Evolutionary conservation across 2,113 vertebrate genomes (phyloP).

Genomic region (Hiodon tergisus): DNA sequence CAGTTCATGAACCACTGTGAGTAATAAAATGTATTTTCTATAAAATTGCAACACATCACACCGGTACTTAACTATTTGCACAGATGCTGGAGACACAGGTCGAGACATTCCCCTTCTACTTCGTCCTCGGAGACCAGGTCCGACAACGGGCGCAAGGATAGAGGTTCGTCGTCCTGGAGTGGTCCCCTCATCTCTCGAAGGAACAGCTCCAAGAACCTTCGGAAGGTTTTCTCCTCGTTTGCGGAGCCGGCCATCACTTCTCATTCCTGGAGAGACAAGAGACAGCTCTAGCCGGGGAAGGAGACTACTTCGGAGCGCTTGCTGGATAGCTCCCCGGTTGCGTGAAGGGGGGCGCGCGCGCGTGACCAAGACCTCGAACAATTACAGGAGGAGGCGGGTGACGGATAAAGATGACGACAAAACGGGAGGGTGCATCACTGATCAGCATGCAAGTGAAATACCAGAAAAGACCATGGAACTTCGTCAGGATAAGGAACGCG

Average conservation of each 20-base stretch:
- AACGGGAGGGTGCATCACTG: constrained; percentile 9
- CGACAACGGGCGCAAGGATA: constrained; percentile 70
- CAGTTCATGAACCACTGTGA: neutral
- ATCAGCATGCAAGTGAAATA: neutral
- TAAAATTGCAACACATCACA: neutral
- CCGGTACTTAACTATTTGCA: constrained; percentile 96
- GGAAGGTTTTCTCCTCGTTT: constrained; percentile 94
- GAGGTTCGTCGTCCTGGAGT: constrained; percentile 79
- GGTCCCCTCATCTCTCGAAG: constrained; percentile 88
- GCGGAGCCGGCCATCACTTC: constrained; percentile 84
- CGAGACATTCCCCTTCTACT: constrained; percentile 91
- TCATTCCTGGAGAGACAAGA: constrained; percentile 73
- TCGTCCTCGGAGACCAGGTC: constrained; percentile 85
- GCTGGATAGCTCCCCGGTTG: constrained; percentile 55
- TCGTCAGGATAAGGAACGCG: constrained; percentile 16
- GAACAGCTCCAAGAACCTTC: constrained; percentile 93
- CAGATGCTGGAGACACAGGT: constrained; percentile 96
- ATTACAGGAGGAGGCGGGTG: constrained; percentile 26
- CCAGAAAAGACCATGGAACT: constrained; percentile 8
- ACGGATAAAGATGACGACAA: constrained; percentile 34
- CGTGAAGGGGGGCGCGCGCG: constrained; percentile 37
- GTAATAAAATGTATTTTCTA: neutral
- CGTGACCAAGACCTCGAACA: constrained; percentile 33
- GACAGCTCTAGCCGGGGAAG: constrained; percentile 44
- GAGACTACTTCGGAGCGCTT: constrained; percentile 40